These are phyloP conservation scores for Drosophila neoperkinsi DNA, from an alignment of 2,888 invertebrate genomes.

Conservation along the genomic window DNA sequence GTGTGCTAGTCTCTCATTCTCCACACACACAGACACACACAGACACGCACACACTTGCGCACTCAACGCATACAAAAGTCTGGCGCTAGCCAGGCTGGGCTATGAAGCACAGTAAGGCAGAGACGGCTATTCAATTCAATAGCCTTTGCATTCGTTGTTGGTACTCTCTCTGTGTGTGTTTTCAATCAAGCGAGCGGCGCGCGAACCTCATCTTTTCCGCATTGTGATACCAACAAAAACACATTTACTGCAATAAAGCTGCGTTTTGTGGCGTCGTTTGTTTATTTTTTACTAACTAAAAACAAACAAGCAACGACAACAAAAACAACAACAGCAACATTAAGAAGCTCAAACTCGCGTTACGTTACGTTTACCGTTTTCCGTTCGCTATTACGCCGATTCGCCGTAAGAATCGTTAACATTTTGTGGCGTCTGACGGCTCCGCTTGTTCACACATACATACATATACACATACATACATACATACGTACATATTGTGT, in stretches of 20 bases:
- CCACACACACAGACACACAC: slow-evolving; percentile 59
- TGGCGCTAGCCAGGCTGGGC: slow-evolving; percentile 65
- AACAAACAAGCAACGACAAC: slow-evolving; percentile 60
- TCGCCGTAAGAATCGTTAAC: slow-evolving; percentile 57
- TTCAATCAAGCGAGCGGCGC: slow-evolving; percentile 81
- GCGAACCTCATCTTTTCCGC: slow-evolving; percentile 78
- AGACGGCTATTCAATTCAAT: slow-evolving; percentile 84
- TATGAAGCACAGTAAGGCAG: slow-evolving; percentile 71
- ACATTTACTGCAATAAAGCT: slow-evolving; percentile 67
- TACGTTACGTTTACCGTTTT: slow-evolving; percentile 56
- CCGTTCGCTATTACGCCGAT: slow-evolving; percentile 53
- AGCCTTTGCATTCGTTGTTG: slow-evolving; percentile 84
- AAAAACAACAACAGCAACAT: slow-evolving; percentile 38
- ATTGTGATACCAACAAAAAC: slow-evolving; percentile 76
- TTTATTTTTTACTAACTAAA: slow-evolving; percentile 75
- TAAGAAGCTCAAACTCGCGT: slow-evolving; percentile 45
- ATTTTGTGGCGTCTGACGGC: slow-evolving; percentile 56
- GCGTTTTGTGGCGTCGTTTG: slow-evolving; percentile 74
- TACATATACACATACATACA: slow-evolving; percentile 27
- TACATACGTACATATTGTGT: slow-evolving; percentile 36
- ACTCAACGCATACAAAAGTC: slow-evolving; percentile 73
- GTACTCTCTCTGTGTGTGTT: slow-evolving; percentile 84
- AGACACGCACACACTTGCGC: slow-evolving; percentile 65
- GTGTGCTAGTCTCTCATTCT: slow-evolving; percentile 10
- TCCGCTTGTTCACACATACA: slow-evolving; percentile 37